phyloP scores from a whole-genome alignment of 2,113 vertebrate species.

The Eudyptes chrysolophus region DNA sequence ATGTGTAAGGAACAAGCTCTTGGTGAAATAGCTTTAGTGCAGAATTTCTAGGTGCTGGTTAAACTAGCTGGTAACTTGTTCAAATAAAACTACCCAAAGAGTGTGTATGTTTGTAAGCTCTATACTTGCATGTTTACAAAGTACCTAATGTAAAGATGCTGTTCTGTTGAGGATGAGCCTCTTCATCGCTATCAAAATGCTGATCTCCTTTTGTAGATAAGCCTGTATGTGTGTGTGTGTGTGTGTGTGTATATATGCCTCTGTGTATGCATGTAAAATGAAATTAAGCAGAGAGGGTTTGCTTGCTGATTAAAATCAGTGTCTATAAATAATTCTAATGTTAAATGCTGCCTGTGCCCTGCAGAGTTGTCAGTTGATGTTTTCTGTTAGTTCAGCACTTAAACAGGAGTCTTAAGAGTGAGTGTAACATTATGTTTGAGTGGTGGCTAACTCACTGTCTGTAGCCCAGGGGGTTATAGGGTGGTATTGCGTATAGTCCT shows the following conservation, averaged over 20 bases:
- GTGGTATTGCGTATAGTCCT: not conserved
- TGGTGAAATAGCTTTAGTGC: not conserved
- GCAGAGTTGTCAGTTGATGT: not conserved
- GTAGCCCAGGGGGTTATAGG: rapidly evolving
- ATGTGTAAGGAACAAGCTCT: rapidly evolving
- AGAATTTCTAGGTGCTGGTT: not conserved
- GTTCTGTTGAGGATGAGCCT: not conserved
- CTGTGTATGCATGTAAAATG: not conserved
- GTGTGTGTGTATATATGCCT: not conserved
- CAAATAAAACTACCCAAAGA: rapidly evolving
- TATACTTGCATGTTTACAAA: rapidly evolving
- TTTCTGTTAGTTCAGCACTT: not conserved
- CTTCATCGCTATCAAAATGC: rapidly evolving
- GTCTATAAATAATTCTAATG: not conserved
- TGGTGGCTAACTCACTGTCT: not conserved
- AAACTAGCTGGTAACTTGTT: not conserved
- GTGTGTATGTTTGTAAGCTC: rapidly evolving
- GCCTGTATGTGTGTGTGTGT: not conserved
- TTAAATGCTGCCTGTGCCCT: not conserved
- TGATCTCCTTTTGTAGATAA: not conserved
- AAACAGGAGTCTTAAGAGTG: not conserved
- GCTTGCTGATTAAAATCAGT: not conserved
- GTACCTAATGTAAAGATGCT: not conserved
- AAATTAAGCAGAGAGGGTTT: not conserved
- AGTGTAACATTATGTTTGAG: rapidly evolving